Conservation (phyloP, 2,797 vertebrate genomes). For the Lepidocolaptes lacrymiger region DNA sequence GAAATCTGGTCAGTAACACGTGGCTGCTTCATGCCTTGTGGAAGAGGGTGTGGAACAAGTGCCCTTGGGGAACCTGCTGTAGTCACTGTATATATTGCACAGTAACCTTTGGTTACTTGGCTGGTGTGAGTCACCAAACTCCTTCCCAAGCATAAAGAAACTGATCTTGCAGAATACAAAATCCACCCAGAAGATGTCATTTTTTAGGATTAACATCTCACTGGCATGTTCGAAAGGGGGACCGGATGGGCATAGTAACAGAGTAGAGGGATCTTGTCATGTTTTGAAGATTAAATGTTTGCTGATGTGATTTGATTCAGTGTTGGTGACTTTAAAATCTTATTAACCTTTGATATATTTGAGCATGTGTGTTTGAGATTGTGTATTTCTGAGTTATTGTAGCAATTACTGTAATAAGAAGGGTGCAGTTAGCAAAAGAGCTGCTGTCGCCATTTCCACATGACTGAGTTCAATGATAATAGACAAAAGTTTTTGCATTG, state of each 20-base stretch:
- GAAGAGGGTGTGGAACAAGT: slow-evolving; percentile 21
- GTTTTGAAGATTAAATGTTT: neutral
- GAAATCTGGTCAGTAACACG: neutral
- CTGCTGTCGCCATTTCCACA: neutral
- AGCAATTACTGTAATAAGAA: neutral
- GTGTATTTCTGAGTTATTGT: neutral
- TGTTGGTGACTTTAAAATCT: neutral
- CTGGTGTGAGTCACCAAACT: slow-evolving; percentile 10
- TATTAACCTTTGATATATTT: neutral
- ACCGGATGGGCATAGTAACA: neutral
- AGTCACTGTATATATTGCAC: neutral
- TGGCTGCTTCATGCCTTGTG: neutral
- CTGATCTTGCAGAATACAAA: neutral
- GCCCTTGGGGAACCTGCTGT: neutral
- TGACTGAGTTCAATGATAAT: neutral
- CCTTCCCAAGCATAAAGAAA: slow-evolving; percentile 7
- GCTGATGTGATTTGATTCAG: neutral
- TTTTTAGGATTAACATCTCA: neutral
- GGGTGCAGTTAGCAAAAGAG: neutral
- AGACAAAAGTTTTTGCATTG: neutral
- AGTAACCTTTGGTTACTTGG: neutral
- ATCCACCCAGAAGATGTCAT: neutral
- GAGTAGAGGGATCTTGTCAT: neutral
- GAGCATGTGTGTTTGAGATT: neutral
- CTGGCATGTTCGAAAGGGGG: neutral